These are phyloP conservation scores for Chascanopsetta lugubris DNA, from an alignment of 2,113 vertebrate species.

Conservation along the genomic window DNA sequence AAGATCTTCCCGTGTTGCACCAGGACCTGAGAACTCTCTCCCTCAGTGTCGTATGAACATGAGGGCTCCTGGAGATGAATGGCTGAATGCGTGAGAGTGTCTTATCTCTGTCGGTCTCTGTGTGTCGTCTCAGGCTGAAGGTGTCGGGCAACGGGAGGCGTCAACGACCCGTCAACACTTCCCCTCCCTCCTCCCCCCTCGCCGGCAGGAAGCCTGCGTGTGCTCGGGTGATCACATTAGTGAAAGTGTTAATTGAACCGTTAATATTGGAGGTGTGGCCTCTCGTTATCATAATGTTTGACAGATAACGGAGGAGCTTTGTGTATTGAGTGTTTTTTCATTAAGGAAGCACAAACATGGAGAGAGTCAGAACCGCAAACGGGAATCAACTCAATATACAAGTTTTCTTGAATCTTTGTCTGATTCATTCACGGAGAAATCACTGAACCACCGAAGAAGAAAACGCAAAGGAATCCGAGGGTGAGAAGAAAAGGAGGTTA, in stretches of 20 bases:
- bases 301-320: conserved; percentile 5
- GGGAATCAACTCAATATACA: not conserved
- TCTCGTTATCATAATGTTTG: conserved; percentile 38
- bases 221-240: conserved; percentile 52
- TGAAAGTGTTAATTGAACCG: conserved; percentile 58
- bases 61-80: not conserved
- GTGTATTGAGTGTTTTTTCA: conserved; percentile 42
- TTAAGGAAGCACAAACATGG: not conserved
- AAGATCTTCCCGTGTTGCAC: no score
- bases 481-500: not conserved
- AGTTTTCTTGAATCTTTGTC: not conserved
- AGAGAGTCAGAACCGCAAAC: not conserved
- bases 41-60: not conserved
- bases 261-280: conserved; percentile 37
- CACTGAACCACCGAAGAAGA: no score
- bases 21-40: no score
- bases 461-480: no score
- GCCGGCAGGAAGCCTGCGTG: not conserved
- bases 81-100: not conserved
- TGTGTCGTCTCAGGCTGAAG: conserved; percentile 8
- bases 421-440: no score
- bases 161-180: conserved; percentile 36
- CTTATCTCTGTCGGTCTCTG: not conserved
- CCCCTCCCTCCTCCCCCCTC: not conserved
- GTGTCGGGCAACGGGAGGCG: conserved; percentile 1